A percentile compares a stretch with the other conserved stretches of the same genome.
phyloP scores from a whole-genome alignment of 2,888 invertebrate genomes.

The Cancer borealis region DNA sequence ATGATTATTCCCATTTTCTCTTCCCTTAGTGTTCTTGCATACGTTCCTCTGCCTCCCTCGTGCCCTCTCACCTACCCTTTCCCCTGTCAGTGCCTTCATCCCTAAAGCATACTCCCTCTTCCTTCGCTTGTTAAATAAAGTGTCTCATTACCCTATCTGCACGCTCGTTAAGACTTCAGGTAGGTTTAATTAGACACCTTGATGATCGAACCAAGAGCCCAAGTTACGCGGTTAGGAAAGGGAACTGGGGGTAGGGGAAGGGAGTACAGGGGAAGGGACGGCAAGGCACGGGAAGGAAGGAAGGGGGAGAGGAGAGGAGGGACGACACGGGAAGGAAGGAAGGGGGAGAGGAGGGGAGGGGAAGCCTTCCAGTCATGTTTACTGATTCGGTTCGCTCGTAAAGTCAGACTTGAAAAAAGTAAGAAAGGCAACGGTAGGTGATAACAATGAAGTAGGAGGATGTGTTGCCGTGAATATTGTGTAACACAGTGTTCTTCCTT shows the following conservation, averaged over 20 bases:
- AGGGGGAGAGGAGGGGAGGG: background rate
- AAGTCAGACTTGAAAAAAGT: background rate
- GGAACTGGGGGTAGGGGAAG: background rate
- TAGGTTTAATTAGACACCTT: conserved; percentile 29
- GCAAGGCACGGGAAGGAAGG: background rate
- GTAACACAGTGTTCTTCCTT: conserved; percentile 4
- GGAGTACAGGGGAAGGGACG: background rate
- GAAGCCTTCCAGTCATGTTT: conserved; percentile 29
- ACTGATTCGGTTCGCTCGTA: conserved; percentile 40
- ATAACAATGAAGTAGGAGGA: background rate
- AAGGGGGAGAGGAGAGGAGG: background rate
- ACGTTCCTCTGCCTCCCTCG: background rate
- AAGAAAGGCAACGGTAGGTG: conserved; percentile 15
- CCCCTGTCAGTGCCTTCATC: background rate
- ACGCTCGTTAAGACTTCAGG: conserved; percentile 23
- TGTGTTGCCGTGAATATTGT: conserved; percentile 17
- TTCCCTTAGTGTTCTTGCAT: background rate
- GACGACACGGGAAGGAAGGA: background rate
- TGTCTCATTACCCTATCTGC: background rate
- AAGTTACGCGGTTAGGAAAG: background rate
- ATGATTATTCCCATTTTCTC: background rate
- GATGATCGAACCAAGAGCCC: conserved; percentile 16
- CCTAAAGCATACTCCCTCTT: background rate
- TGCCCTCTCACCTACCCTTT: background rate
- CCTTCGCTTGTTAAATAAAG: background rate